phyloP scores from a whole-genome alignment of 2,888 invertebrate genomes.

The Latrodectus hesperus region DNA sequence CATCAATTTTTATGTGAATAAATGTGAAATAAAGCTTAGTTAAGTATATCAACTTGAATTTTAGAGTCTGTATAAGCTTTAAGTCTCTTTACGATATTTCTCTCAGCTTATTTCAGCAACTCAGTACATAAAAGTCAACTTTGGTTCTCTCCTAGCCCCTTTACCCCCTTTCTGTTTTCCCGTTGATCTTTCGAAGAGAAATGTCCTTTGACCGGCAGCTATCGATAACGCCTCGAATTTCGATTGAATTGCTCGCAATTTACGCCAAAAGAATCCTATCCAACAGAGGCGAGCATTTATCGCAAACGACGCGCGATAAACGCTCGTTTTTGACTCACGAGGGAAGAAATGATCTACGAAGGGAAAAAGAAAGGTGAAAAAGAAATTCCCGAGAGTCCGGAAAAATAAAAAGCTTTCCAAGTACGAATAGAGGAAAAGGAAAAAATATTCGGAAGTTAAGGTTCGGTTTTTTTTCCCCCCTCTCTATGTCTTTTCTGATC shows the following conservation, averaged over 20 bases:
- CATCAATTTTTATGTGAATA: no score
- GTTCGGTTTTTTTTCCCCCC: slow-evolving; percentile 18
- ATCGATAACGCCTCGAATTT: slow-evolving; percentile 57
- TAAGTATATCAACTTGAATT: no score
- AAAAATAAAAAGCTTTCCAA: slow-evolving; percentile 28
- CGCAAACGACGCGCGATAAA: slow-evolving; percentile 63
- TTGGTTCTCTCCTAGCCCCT: slow-evolving; percentile 19
- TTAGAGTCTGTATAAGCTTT: no score
- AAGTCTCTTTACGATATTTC: no score
- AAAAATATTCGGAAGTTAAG: slow-evolving; percentile 15
- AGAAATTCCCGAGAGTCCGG: slow-evolving; percentile 1
- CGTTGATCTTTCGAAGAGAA: slow-evolving; percentile 21
- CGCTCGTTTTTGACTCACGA: slow-evolving; percentile 56
- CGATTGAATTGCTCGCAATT: slow-evolving; percentile 61
- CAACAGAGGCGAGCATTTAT: slow-evolving; percentile 49
- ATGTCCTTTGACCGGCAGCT: slow-evolving; percentile 56
- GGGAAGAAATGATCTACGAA: slow-evolving; percentile 52
- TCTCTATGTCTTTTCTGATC: slow-evolving; percentile 42
- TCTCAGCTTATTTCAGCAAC: neutral
- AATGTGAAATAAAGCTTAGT: no score
- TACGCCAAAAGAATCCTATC: slow-evolving; percentile 48
- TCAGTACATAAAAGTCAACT: neutral
- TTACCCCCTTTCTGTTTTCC: slow-evolving; percentile 18
- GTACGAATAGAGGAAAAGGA: slow-evolving; percentile 22
- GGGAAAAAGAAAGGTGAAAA: slow-evolving; percentile 19